Evolutionary conservation across 2,888 invertebrate species (phyloP).

Genomic region (Dicranocentrus wangi): DNA sequence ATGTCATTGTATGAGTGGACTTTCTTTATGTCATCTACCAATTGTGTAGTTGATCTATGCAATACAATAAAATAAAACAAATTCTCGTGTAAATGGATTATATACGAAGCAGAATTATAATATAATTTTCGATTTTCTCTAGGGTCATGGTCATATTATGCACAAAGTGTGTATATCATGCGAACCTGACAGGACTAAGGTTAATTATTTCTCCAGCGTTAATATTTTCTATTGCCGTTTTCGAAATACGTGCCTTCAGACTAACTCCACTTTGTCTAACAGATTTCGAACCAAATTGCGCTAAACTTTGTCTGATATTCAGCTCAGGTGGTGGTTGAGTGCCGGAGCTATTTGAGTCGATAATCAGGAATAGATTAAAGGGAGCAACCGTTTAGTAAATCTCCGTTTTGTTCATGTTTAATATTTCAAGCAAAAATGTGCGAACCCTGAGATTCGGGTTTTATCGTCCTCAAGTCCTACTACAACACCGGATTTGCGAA

Average conservation of each 20-base stretch:
- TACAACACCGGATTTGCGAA: too few relatives aligned
- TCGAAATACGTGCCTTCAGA: neutral
- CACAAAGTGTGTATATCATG: neutral
- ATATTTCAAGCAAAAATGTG: too few relatives aligned
- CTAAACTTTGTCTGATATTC: slow-evolving; percentile 27
- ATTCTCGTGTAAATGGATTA: slow-evolving; percentile 5
- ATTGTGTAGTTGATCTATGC: slow-evolving; percentile 13
- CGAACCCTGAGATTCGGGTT: too few relatives aligned
- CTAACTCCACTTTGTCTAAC: slow-evolving; percentile 10
- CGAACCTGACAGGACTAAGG: slow-evolving; percentile 32
- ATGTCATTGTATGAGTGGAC: slow-evolving; percentile 40
- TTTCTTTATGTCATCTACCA: slow-evolving; percentile 39
- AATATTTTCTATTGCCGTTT: neutral
- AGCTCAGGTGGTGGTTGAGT: neutral
- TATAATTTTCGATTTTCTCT: neutral
- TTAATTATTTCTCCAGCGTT: slow-evolving; percentile 19
- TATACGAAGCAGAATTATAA: too few relatives aligned
- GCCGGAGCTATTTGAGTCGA: too few relatives aligned
- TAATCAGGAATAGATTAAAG: too few relatives aligned
- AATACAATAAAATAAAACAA: too few relatives aligned
- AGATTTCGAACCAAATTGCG: neutral
- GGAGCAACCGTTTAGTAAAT: too few relatives aligned
- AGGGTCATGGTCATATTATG: neutral
- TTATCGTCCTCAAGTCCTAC: too few relatives aligned
- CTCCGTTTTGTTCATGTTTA: too few relatives aligned